These are phyloP conservation scores for Silurus meridionalis DNA, from an alignment of 2,113 vertebrate genomes.

Conservation along the genomic window DNA sequence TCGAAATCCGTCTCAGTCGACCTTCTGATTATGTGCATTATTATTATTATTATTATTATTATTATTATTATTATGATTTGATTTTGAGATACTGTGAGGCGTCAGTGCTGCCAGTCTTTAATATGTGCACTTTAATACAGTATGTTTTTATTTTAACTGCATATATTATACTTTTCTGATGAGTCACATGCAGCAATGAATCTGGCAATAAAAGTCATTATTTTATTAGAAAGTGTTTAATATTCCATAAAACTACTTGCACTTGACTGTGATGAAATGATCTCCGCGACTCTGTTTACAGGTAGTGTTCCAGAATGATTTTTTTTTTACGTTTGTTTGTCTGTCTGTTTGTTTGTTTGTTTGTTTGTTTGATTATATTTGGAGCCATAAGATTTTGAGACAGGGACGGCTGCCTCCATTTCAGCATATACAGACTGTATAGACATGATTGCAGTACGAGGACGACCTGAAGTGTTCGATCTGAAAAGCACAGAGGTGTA, in stretches of 20 bases:
- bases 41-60: too few species aligned
- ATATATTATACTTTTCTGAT: slow-evolving; percentile 16
- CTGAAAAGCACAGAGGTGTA: slow-evolving; percentile 77
- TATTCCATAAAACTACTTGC: slow-evolving; percentile 49
- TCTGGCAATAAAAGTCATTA: slow-evolving; percentile 54
- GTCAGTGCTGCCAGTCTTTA: slow-evolving; percentile 41
- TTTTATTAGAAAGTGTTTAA: slow-evolving; percentile 38
- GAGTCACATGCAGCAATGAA: slow-evolving; percentile 36
- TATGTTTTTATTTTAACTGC: neutral
- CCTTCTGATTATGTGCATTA: slow-evolving; percentile 14
- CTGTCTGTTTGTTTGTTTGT: slow-evolving; percentile 9
- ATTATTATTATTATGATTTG: neutral
- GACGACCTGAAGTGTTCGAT: slow-evolving; percentile 57
- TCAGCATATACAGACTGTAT: slow-evolving; percentile 42
- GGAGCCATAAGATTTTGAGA: slow-evolving; percentile 22
- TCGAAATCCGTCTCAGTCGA: slow-evolving; percentile 34
- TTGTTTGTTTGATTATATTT: slow-evolving; percentile 21
- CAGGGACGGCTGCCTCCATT: slow-evolving; percentile 34
- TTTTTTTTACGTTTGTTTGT: slow-evolving; percentile 27
- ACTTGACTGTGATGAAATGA: slow-evolving; percentile 52
- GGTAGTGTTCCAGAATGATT: slow-evolving; percentile 39
- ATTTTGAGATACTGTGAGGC: neutral
- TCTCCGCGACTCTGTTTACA: slow-evolving; percentile 52
- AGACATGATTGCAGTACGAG: slow-evolving; percentile 29
- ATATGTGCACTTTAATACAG: slow-evolving; percentile 21